Percentiles rank a stretch among this genome's conserved stretches.
These are phyloP conservation scores for Sylvicola fuscatus DNA, from an alignment of 2,888 invertebrate species.

Conservation along the genomic window DNA sequence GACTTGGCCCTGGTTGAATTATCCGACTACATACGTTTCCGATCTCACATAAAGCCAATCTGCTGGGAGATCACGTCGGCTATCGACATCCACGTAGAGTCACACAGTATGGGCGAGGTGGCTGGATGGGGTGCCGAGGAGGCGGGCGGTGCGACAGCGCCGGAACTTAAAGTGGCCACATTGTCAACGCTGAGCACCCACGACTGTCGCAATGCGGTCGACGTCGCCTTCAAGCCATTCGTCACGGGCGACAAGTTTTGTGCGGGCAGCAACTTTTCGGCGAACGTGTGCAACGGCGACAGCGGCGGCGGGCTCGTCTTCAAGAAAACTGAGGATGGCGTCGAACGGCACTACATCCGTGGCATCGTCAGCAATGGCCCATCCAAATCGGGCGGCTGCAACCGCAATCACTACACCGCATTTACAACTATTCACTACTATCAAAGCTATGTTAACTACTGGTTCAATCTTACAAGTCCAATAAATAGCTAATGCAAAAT, in stretches of 20 bases:
- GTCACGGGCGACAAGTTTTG: conserved; percentile 19
- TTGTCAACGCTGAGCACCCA: conserved; percentile 8
- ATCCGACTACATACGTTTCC: conserved; percentile 12
- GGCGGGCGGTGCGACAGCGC: conserved; percentile 6
- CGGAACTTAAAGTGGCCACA: conserved; percentile 8
- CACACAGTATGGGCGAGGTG: conserved; percentile 7
- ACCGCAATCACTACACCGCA: conserved; percentile 6
- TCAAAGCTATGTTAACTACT: not conserved
- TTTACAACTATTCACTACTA: conserved; percentile 9
- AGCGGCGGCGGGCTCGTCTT: conserved; percentile 15
- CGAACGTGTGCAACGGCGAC: conserved; percentile 12
- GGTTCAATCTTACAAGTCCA: too few species aligned
- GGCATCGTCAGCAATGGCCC: conserved; percentile 14
- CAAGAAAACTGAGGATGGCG: conserved; percentile 2
- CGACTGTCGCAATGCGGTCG: conserved; percentile 8
- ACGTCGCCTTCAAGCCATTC: conserved; percentile 7
- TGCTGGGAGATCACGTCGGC: conserved; percentile 14
- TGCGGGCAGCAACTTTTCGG: conserved; percentile 8
- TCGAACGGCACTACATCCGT: conserved; percentile 10
- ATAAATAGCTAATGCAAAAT: too few species aligned
- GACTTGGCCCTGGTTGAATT: conserved; percentile 21
- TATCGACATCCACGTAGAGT: conserved; percentile 6
- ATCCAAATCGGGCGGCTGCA: conserved; percentile 7
- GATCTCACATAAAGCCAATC: conserved; percentile 18
- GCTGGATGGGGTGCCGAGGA: conserved; percentile 11